Base-by-base conservation (phyloP, 2,888 invertebrate genomes). In the Chironomus tentans region DNA sequence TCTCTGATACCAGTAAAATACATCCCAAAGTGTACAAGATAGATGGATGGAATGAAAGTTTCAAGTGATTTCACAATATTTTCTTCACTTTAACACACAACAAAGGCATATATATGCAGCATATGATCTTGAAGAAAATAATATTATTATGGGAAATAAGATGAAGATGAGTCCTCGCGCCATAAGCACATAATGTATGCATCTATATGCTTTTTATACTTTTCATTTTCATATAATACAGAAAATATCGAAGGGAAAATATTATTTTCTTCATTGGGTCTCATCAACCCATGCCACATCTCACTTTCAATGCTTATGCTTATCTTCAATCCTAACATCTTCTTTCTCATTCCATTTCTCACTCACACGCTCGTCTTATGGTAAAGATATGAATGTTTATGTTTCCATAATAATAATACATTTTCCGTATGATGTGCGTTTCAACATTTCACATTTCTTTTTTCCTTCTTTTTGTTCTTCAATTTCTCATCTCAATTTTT, bases 11-110 rank as follows among this genome's bases (percentile, higher is more conserved):
- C 38, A 38, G 38, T 38, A 38, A 38, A 38, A 38, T 38, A 38
- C 38, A 38, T 38, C 38, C 10, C 28, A 28, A 10, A 1, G 2
- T 38, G 38, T 1, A 38, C 10, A 28, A 10, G 38, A 56, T 56
- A 4, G 48, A 47, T 46, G 68, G 68, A 70, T 21, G 12, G 15
- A 62, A 3, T 3, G 24, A 56, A 71, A 71, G 22, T 56, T 71
- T 56, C 56, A 22, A 71, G 56, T 71, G 71, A 71, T 71, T 71
- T 70, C 70, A 56, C 56, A 56, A 56, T 56, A 15, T 56, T 10
- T 70, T 15, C 12, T 24, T 71, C 48, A 24, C 28, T 22, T 48
- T 56, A 13, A 22, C 71, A 13, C 13, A 18, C 70, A 38, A 38
- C 10, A 38, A 38, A 38, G 38, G 38, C 38, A 38, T 38, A 38